Evolutionary conservation across 2,888 invertebrate genomes (phyloP).

Genomic region (Homarus gammarus): DNA sequence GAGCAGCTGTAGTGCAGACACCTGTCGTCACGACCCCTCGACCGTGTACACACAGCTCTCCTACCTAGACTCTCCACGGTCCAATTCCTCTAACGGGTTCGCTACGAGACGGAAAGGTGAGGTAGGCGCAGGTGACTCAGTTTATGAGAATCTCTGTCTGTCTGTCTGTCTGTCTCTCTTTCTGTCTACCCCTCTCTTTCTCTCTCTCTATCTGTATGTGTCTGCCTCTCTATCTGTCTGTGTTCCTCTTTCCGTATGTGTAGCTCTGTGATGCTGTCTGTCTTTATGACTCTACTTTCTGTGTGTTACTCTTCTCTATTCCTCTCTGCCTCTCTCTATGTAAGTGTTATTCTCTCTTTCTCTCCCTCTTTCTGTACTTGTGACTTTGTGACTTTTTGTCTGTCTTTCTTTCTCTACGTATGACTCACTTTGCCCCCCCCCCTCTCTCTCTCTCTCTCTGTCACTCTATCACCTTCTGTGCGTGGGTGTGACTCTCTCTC

Average conservation of each 20-base stretch:
- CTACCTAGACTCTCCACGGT: conserved; percentile 72
- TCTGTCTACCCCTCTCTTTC: too few relatives aligned
- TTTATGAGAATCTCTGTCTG: too few relatives aligned
- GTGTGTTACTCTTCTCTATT: neutral
- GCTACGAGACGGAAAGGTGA: conserved; percentile 71
- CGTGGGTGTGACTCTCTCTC: neutral
- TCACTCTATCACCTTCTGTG: neutral
- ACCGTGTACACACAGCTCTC: conserved; percentile 74
- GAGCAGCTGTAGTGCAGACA: conserved; percentile 64
- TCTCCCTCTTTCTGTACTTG: neutral
- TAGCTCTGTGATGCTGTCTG: accelerated
- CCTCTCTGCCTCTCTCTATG: neutral
- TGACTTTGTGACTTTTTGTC: conserved; percentile 4
- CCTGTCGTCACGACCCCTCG: conserved; percentile 47
- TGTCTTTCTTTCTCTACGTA: neutral
- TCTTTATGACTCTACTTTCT: too few relatives aligned
- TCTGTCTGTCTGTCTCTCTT: too few relatives aligned
- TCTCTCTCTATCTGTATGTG: too few relatives aligned
- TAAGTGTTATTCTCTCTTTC: neutral
- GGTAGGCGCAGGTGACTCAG: neutral
- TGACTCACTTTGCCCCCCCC: neutral
- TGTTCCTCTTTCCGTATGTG: too few relatives aligned
- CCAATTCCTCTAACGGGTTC: conserved; percentile 72
- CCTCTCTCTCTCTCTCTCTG: neutral
- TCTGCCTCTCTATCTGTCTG: too few relatives aligned